Evolutionary conservation across 1,140 invertebrate species (phyloP).

Genomic region (Leptopilina clavipes): DNA sequence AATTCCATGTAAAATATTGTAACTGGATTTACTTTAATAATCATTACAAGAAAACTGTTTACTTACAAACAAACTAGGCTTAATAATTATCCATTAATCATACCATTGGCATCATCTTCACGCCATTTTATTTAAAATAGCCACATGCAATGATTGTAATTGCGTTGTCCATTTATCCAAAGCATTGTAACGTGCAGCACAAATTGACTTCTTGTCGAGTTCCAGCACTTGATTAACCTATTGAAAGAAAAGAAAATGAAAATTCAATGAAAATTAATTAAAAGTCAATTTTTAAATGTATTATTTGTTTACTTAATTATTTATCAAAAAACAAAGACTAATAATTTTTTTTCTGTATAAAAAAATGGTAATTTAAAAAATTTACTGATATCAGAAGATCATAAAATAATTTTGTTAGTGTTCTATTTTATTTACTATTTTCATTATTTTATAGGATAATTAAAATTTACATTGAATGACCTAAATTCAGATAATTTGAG

Average conservation of each 20-base stretch:
- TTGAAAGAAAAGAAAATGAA: conserved; percentile 45
- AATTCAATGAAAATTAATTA: conserved; percentile 21
- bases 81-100: conserved; percentile 21
- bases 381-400: no score
- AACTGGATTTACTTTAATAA: conserved; percentile 32
- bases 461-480: no score
- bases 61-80: conserved; percentile 29
- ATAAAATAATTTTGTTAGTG: no score
- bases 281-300: no score
- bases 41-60: conserved; percentile 30
- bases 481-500: no score
- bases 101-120: conserved; percentile 66
- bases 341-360: not conserved
- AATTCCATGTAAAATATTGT: conserved; percentile 24
- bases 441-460: no score
- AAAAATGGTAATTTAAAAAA: no score
- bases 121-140: conserved; percentile 92
- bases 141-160: conserved; percentile 89
- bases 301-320: no score
- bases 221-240: conserved; percentile 94
- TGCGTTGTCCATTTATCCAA: conserved; percentile 98
- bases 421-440: no score
- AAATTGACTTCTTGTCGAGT: conserved; percentile 87
- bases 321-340: conserved; percentile 28
- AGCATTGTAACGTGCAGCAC: conserved; percentile 91